Conservation (phyloP, 64 coral and sea anemone species). For the Exaiptasia diaphana region DNA sequence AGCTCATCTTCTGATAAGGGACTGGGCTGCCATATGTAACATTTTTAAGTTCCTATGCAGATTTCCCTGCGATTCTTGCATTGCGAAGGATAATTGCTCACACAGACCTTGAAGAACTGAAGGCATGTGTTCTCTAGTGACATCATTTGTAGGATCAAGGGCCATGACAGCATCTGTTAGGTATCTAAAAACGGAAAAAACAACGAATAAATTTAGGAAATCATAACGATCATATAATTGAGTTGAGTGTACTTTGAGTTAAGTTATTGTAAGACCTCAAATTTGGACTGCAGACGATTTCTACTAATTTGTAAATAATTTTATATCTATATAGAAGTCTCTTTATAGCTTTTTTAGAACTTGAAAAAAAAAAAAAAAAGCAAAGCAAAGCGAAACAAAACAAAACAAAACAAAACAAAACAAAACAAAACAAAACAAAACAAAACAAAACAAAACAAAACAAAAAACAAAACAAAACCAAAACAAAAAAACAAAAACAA, state of each 20-base stretch:
- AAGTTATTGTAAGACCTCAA: no score
- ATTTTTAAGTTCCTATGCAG: constrained; percentile 56
- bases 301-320: no score
- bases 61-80: constrained; percentile 4
- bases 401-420: no score
- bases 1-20: constrained; percentile 79
- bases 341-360: background rate
- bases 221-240: no score
- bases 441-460: no score
- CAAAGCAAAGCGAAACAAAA: no score
- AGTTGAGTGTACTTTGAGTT: no score
- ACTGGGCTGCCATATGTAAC: constrained; percentile 77
- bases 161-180: constrained; percentile 75
- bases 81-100: constrained; percentile 61
- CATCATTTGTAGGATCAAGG: constrained; percentile 55
- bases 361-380: background rate
- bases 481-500: background rate
- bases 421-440: no score
- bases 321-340: no score
- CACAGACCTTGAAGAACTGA: constrained; percentile 59
- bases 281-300: no score
- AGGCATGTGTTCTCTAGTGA: constrained; percentile 82
- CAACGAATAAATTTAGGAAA: no score
- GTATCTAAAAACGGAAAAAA: constrained; percentile 42
- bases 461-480: no score